A percentile compares a stretch with the other conserved stretches of the same genome.
Conservation (phyloP, 2,113 vertebrate species). For the Antidorcas marsupialis region DNA sequence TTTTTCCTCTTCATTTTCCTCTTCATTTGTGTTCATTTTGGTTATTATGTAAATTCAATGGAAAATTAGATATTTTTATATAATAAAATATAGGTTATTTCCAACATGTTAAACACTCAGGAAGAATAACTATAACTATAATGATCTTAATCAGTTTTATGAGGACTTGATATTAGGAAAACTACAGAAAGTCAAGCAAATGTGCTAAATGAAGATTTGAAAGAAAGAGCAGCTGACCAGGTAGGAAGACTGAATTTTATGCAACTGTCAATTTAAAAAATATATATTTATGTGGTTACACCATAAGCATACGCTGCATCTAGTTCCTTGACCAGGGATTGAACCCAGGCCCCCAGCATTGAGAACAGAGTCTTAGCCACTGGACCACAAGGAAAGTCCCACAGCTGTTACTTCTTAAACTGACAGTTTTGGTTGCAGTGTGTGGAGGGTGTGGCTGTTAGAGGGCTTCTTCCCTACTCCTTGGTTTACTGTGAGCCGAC, state of each 20-base stretch:
- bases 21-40: neutral
- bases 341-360: neutral
- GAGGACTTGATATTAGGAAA: neutral
- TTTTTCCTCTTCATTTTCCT: neutral
- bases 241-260: neutral
- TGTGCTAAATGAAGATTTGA: neutral
- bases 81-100: neutral
- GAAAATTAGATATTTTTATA: neutral
- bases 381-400: neutral
- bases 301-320: too few species aligned
- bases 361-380: neutral
- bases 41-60: neutral
- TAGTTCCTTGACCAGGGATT: neutral
- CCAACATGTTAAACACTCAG: neutral
- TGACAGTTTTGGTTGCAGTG: neutral
- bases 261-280: neutral
- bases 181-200: neutral
- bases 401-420: neutral
- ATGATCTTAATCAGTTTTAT: neutral
- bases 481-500: neutral
- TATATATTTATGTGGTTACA: neutral
- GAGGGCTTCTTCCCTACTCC: neutral
- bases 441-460: rapidly evolving
- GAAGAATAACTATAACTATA: neutral
- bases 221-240: neutral